Evolutionary conservation across 2,888 invertebrate genomes (phyloP), one percentile per base, ranked within the genome.

Genomic region (Trachelus tabidus): DNA sequence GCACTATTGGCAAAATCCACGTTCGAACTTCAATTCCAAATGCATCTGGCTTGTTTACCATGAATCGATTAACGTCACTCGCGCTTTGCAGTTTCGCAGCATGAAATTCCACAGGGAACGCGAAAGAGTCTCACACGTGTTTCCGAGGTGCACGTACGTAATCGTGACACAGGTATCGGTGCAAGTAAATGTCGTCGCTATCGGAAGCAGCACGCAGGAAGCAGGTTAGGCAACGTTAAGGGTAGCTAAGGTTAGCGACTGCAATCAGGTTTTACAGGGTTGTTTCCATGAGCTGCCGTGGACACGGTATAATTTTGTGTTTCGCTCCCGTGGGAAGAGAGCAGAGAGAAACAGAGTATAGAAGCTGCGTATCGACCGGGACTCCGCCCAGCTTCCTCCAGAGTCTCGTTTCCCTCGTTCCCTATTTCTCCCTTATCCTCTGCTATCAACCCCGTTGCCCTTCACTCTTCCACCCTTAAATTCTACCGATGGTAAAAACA

Each of bases 281-380:
- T 33, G 69, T 30, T 69, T 69, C 30, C 69, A 69, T 69, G 11
- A 69, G 33, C 69, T 33, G 69, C 30, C 69, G 34, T 68, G 35
- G 74, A 34, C n/a, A 34, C n/a, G 68, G 74, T 74, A 74, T 77
- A 77, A 77, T 77, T 73, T 69, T 35, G 73, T 30, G 40, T 34
- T 69, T 73, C 31, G 23, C 69, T 73, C 74, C 23, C n/a, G 73
- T 11, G 31, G 73, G 11, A 40, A 34, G 12, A 31, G 37, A 31
- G 12, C 1, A n/a, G 34, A 56, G 30, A 73, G 74, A 37, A n/a
- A 73, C 75, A 74, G 68, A 37, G 40, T 35, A 37, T 69, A 31
- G 68, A 74, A 40, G 73, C 74, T 34, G 69, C 56, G 74, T 77
- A 77, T 77, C 77, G 77, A 77, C 74, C 75, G 37, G 35, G 77